Percentiles rank a stretch among this genome's conserved stretches.
These are phyloP conservation scores for Thrips palmi DNA, from an alignment of 1,140 invertebrate genomes.

Conservation along the genomic window DNA sequence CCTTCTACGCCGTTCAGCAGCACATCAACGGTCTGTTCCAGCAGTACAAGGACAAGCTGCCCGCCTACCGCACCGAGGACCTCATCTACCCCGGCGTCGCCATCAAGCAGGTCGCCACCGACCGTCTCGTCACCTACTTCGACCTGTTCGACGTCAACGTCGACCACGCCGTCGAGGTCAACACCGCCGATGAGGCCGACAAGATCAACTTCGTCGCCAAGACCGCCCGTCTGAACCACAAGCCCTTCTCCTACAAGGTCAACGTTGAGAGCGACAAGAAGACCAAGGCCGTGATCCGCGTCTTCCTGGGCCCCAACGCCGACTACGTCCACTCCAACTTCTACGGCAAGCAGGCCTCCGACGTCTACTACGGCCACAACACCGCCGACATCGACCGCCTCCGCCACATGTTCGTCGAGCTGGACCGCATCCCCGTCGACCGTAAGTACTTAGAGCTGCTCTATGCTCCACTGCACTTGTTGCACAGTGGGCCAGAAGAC, in stretches of 20 bases:
- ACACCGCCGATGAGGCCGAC: conserved; percentile 14
- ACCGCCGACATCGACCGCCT: too few species aligned
- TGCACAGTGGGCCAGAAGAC: too few species aligned
- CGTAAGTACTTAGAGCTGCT: too few species aligned
- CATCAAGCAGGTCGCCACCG: too few species aligned
- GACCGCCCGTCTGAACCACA: conserved; percentile 36
- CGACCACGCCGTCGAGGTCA: conserved; percentile 35
- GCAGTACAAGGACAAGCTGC: conserved; percentile 28
- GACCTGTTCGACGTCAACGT: conserved; percentile 46
- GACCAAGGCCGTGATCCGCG: conserved; percentile 31
- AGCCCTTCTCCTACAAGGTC: conserved; percentile 40
- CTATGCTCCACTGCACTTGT: too few species aligned
- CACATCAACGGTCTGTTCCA: conserved; percentile 30
- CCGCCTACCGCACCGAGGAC: conserved; percentile 35
- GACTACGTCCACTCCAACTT: too few species aligned
- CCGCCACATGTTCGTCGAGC: conserved; percentile 19
- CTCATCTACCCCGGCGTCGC: too few species aligned
- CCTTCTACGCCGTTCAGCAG: conserved; percentile 29
- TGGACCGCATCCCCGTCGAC: conserved; percentile 21
- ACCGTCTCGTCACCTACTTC: conserved; percentile 48
- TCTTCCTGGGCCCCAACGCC: conserved; percentile 51
- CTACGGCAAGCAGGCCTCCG: too few species aligned
- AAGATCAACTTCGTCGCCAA: conserved; percentile 26
- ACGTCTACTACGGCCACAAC: too few species aligned
- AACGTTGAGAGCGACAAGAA: conserved; percentile 34